phyloP scores from a whole-genome alignment of 2,797 vertebrate species.

The Eulemur mongoz region DNA sequence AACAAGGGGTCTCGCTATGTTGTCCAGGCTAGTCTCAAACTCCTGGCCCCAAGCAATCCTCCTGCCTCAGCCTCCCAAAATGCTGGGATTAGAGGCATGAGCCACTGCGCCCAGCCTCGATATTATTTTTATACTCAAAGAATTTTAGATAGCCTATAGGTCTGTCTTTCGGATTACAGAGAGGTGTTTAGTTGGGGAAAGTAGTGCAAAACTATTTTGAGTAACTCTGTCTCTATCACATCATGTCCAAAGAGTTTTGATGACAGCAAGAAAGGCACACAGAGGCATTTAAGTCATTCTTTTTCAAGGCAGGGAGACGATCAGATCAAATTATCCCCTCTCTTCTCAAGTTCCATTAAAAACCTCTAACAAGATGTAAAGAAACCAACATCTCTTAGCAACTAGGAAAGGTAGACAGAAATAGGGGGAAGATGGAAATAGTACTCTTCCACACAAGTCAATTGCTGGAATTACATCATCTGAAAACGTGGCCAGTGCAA shows the following conservation, averaged over 20 bases:
- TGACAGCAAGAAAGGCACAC: background rate
- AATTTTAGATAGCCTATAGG: background rate
- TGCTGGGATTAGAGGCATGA: background rate
- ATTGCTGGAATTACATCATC: background rate
- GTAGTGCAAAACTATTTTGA: background rate
- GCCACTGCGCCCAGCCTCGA: too few species aligned
- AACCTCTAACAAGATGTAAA: slow-evolving; percentile 49
- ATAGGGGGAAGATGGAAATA: background rate
- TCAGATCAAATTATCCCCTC: background rate
- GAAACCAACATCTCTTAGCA: background rate
- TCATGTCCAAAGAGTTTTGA: background rate
- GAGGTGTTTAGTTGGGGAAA: background rate
- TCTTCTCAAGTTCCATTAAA: slow-evolving; percentile 42
- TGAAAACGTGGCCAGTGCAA: background rate
- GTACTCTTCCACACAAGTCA: background rate
- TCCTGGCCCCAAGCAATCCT: background rate
- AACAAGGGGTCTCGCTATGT: background rate
- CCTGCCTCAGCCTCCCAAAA: background rate
- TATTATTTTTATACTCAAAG: background rate
- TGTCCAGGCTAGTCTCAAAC: background rate
- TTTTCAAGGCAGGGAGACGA: background rate
- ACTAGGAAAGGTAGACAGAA: background rate
- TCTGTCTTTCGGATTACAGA: background rate
- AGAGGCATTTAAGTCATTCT: background rate
- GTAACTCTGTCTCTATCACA: background rate